Percentiles rank a stretch among this genome's conserved stretches.
These are phyloP conservation scores for Ancistrus triradiatus DNA, from an alignment of 2,113 vertebrate species.

Conservation along the genomic window DNA sequence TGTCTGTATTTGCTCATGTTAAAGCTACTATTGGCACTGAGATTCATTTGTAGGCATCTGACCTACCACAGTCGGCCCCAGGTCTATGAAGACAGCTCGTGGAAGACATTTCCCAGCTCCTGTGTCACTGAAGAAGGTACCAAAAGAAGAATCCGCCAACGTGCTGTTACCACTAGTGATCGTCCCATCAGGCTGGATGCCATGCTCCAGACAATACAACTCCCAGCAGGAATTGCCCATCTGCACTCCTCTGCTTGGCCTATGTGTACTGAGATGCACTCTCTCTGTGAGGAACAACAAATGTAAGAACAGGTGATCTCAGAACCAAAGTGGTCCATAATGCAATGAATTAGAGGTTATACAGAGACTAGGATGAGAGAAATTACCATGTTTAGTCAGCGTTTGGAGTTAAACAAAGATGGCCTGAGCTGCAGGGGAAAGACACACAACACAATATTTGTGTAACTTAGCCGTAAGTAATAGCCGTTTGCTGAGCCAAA, in stretches of 20 bases:
- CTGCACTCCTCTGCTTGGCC: slow-evolving; percentile 24
- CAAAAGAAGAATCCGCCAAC: slow-evolving; percentile 31
- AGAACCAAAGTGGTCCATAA: too few relatives aligned
- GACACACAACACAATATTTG: too few relatives aligned
- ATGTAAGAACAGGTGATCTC: too few relatives aligned
- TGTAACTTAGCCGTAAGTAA: too few relatives aligned
- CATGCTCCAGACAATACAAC: slow-evolving; percentile 27
- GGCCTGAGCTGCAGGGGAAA: too few relatives aligned
- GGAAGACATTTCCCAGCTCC: slow-evolving; percentile 32
- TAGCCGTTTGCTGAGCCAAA: too few relatives aligned
- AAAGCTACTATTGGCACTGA: too few relatives aligned
- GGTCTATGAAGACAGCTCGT: slow-evolving; percentile 20
- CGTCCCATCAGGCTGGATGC: slow-evolving; percentile 29
- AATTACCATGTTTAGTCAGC: too few relatives aligned
- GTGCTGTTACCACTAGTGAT: background rate
- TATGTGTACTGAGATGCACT: slow-evolving; percentile 10
- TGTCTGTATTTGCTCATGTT: too few relatives aligned
- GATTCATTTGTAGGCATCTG: background rate
- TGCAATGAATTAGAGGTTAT: too few relatives aligned
- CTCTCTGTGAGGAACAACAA: background rate
- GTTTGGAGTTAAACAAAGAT: too few relatives aligned
- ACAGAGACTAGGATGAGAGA: too few relatives aligned
- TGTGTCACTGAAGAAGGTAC: slow-evolving; percentile 31
- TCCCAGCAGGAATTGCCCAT: slow-evolving; percentile 31
- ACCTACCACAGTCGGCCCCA: slow-evolving; percentile 31